Base-by-base conservation (phyloP, 2,113 vertebrate species). In the Hipposideros armiger region DNA sequence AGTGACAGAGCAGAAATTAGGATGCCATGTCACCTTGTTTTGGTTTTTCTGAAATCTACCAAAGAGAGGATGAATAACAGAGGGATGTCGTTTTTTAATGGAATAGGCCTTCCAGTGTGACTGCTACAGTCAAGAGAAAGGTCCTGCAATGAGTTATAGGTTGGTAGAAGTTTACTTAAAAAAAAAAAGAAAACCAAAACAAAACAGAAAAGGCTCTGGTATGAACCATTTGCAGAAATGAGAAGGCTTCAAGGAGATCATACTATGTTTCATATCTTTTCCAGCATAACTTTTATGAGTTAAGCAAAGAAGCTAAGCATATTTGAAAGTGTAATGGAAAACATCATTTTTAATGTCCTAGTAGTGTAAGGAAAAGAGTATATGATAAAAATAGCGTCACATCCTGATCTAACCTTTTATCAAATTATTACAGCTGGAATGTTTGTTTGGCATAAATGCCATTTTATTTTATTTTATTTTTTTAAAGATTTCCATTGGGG, bases 241-340 rank as follows among this genome's bases (percentile, higher is more conserved):
- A 91, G 40, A 89, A 92, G 54, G 4, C 40, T 87, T 84, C 74
- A 20, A 66, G 87, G 92, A 78, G 26, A 17, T 64, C 36, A 56
- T 1, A 4, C 7, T 0, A 52, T 1, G 4, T 86, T 76, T 88
- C 47, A 84, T 92, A 88, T 11, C 14, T 94, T 83, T 84, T 92
- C 77, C 47, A 36, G 26, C 7, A 9, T 54, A 67, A 19, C 9
- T 73, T 90, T 86, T 73, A 50, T 64, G 17, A 77, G 54, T 36
- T 36, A 66, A 47, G 60, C 32, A 94, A 90, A 90, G 74, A 87
- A 96, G 42, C 32, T 58, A 76, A 67, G 80, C 6, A 40, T 69
- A 89, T 94, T 84, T 94, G 70, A 90, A 95, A 92, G 85, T 14
- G 13, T 80, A 90, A 74, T 80, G 11, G 70, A 87, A 95, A 90